These are phyloP conservation scores for Alexandromys oeconomus DNA, from an alignment of 2,797 vertebrate species.

Conservation along the genomic window DNA sequence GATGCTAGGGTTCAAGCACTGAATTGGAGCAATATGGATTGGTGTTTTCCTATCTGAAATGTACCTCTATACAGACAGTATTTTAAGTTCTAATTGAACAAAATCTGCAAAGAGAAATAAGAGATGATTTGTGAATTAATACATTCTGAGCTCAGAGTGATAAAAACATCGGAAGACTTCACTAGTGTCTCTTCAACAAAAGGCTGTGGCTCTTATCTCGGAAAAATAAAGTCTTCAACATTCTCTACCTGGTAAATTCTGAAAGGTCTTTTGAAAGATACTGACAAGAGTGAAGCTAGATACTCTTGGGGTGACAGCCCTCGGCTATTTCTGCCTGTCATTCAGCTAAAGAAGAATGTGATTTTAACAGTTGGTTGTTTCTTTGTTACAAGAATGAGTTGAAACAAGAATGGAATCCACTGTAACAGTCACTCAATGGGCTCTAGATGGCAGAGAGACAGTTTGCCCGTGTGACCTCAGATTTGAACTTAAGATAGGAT, in stretches of 20 bases:
- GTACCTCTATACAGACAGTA: neutral
- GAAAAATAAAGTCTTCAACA: neutral
- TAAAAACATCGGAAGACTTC: neutral
- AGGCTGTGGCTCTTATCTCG: neutral
- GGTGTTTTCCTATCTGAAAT: neutral
- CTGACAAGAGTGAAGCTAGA: neutral
- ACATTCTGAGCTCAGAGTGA: neutral
- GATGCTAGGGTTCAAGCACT: neutral
- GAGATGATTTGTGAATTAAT: neutral
- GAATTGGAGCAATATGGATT: neutral
- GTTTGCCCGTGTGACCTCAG: neutral
- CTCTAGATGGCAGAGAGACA: neutral
- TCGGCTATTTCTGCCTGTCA: neutral
- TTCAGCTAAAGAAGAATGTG: neutral
- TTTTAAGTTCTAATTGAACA: neutral
- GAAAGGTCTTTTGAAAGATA: neutral
- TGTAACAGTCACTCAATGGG: neutral
- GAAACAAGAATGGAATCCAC: neutral
- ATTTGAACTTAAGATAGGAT: neutral
- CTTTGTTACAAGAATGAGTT: constrained; percentile 13
- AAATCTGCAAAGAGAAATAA: neutral
- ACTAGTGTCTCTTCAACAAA: neutral
- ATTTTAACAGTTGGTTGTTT: neutral
- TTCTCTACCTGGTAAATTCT: neutral
- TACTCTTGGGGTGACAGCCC: neutral